These are phyloP conservation scores for Drosophila mulleri DNA, from an alignment of 2,888 invertebrate genomes.

Conservation along the genomic window DNA sequence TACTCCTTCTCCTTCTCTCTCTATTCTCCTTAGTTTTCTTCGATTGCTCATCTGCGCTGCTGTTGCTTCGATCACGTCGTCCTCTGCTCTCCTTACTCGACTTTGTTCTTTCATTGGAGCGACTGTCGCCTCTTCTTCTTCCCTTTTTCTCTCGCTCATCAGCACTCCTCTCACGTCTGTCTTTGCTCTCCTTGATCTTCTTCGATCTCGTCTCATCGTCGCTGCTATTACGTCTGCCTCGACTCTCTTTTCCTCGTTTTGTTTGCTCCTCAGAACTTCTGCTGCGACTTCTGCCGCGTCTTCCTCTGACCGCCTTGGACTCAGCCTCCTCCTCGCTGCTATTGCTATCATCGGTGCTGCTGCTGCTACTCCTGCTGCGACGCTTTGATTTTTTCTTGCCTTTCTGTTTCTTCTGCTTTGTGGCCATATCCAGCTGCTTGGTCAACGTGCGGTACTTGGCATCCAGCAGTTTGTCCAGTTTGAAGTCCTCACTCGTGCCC, in stretches of 20 bases:
- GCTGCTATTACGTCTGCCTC: neutral
- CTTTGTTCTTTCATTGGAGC: neutral
- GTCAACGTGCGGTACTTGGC: conserved; percentile 84
- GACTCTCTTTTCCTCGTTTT: neutral
- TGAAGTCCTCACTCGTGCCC: conserved; percentile 67
- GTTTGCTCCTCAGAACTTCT: neutral
- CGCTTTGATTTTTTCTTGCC: conserved; percentile 33
- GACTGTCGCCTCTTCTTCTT: neutral
- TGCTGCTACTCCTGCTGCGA: conserved; percentile 23
- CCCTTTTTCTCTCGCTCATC: neutral
- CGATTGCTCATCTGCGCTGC: conserved; percentile 5
- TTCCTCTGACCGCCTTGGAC: neutral
- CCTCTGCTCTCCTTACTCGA: neutral
- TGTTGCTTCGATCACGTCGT: neutral
- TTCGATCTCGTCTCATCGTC: neutral
- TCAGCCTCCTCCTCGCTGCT: conserved; percentile 9
- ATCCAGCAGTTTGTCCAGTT: conserved; percentile 82
- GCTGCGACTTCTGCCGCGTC: conserved; percentile 14
- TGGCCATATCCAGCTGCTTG: conserved; percentile 84
- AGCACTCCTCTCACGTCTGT: neutral
- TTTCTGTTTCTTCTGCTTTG: conserved; percentile 68
- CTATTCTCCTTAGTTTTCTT: neutral
- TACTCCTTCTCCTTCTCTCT: conserved; percentile 3
- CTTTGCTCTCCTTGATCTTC: neutral
- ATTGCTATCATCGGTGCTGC: conserved; percentile 27